Conservation (phyloP, 2,797 vertebrate genomes). For the Threskiornis aethiopicus region DNA sequence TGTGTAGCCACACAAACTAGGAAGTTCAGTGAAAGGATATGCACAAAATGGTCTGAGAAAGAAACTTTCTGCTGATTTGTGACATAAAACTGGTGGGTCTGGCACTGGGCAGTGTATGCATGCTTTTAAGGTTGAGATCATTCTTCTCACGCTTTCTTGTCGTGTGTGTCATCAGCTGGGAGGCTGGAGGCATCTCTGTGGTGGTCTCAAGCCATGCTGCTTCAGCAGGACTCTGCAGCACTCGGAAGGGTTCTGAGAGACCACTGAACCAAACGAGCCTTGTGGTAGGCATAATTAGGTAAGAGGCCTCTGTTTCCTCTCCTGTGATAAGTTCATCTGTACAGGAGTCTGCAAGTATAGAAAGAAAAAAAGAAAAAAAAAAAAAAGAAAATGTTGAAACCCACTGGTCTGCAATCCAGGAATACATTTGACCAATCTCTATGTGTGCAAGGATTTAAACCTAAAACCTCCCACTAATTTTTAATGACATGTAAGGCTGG, state of each 20-base stretch:
- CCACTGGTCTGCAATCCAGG: background rate
- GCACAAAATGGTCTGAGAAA: background rate
- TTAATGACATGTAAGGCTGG: background rate
- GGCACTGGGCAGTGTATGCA: background rate
- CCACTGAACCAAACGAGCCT: background rate
- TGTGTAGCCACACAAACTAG: background rate
- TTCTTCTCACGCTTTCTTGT: background rate
- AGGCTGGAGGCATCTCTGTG: background rate
- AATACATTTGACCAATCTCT: background rate
- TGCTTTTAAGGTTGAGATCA: background rate
- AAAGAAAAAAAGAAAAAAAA: background rate
- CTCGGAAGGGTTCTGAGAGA: background rate
- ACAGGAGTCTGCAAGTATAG: background rate
- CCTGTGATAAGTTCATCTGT: background rate
- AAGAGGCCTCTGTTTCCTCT: background rate
- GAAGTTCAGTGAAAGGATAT: background rate
- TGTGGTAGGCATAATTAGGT: background rate
- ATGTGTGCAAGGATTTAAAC: background rate
- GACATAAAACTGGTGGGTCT: background rate
- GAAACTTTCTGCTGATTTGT: background rate
- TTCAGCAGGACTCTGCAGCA: background rate
- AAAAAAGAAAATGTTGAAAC: background rate
- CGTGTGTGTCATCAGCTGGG: rapidly evolving
- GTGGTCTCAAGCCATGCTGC: background rate
- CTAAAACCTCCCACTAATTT: background rate